phyloP scores from a whole-genome alignment of 2,888 invertebrate genomes.

The Drosophila quasianomalipes region DNA sequence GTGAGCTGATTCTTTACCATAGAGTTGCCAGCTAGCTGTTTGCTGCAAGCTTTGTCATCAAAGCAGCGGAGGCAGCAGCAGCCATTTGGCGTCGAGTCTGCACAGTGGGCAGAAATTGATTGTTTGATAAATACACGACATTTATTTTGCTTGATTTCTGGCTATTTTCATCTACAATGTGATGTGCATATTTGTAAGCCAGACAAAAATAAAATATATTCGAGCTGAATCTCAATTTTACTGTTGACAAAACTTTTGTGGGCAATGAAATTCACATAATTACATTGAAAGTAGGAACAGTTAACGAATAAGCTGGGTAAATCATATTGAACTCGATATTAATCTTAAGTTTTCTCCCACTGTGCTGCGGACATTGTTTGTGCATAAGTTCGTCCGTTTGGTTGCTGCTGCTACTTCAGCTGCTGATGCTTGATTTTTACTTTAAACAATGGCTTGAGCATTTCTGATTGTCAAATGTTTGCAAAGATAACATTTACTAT shows the following conservation, averaged over 20 bases:
- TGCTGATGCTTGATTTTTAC: constrained; percentile 73
- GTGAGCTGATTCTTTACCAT: constrained; percentile 22
- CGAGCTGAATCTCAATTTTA: background rate
- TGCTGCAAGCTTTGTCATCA: constrained; percentile 60
- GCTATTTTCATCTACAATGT: background rate
- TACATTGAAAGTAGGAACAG: background rate
- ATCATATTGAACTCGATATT: background rate
- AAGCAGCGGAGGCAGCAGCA: constrained; percentile 22
- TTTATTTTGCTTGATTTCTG: background rate
- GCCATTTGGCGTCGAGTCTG: constrained; percentile 54
- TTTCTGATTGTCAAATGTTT: constrained; percentile 81
- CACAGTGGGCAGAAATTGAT: constrained; percentile 58
- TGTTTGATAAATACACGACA: background rate
- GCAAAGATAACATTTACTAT: constrained; percentile 79
- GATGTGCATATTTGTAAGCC: background rate
- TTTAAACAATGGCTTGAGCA: constrained; percentile 80
- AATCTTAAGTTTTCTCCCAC: constrained; percentile 26
- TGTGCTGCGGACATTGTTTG: constrained; percentile 48
- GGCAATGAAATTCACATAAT: background rate
- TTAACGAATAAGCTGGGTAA: background rate
- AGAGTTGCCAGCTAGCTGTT: constrained; percentile 23
- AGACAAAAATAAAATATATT: background rate
- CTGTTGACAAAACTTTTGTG: background rate
- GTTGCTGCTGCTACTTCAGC: constrained; percentile 9
- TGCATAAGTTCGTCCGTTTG: constrained; percentile 34